Percentiles rank a stretch among this genome's conserved stretches.
Evolutionary conservation across 2,113 vertebrate genomes (phyloP).

Genomic region (Oryzias woworae): DNA sequence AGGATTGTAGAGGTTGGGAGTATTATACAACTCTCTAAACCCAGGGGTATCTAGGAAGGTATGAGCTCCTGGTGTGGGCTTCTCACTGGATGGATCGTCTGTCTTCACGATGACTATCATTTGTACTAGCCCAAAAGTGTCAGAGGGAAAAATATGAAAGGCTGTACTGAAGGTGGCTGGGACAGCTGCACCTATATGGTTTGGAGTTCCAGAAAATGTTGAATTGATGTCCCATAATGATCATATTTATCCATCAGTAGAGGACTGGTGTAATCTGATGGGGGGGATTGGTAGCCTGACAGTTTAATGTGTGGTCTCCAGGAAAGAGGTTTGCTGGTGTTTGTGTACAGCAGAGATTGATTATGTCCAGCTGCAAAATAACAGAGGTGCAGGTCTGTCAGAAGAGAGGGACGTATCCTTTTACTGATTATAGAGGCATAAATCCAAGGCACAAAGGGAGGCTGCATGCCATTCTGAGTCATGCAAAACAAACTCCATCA

Average conservation of each 20-base stretch:
- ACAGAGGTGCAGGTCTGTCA: slow-evolving; percentile 50
- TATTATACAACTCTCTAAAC: slow-evolving; percentile 25
- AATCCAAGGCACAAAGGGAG: slow-evolving; percentile 43
- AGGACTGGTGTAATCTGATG: slow-evolving; percentile 41
- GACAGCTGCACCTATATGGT: slow-evolving; percentile 27
- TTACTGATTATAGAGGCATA: slow-evolving; percentile 52
- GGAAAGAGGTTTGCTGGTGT: background rate
- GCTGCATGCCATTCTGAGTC: slow-evolving; percentile 8
- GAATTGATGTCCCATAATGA: slow-evolving; percentile 60
- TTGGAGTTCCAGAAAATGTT: slow-evolving; percentile 50
- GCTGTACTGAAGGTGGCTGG: slow-evolving; percentile 28
- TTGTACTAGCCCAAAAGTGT: slow-evolving; percentile 74
- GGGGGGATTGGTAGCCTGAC: slow-evolving; percentile 43
- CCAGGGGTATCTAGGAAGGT: slow-evolving; percentile 17
- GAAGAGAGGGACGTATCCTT: slow-evolving; percentile 46
- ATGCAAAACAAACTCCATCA: slow-evolving; percentile 47
- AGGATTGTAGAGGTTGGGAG: background rate
- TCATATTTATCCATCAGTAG: slow-evolving; percentile 61
- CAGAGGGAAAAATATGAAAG: slow-evolving; percentile 51
- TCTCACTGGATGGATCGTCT: slow-evolving; percentile 61
- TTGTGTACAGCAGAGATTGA: slow-evolving; percentile 49
- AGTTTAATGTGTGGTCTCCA: slow-evolving; percentile 48
- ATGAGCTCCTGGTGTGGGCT: slow-evolving; percentile 12
- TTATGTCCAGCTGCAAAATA: slow-evolving; percentile 54
- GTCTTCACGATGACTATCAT: slow-evolving; percentile 53